Percentiles rank a stretch among this genome's conserved stretches.
These are phyloP conservation scores for Phrynosoma blainvillii DNA, from an alignment of 2,113 vertebrate species.

Conservation along the genomic window DNA sequence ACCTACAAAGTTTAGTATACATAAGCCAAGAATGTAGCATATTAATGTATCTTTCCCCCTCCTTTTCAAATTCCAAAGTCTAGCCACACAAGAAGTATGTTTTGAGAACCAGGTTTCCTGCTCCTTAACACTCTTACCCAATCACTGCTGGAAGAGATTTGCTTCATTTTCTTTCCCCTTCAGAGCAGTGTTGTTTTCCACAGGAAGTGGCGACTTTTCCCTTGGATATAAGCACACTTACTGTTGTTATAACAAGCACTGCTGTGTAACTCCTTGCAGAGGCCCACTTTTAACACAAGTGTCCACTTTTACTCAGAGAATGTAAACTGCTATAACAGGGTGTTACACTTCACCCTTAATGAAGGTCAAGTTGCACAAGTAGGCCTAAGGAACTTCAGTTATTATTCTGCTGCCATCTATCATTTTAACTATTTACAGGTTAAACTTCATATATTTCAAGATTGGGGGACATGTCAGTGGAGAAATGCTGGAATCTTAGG, in stretches of 20 bases:
- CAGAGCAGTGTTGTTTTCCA: slow-evolving; percentile 8
- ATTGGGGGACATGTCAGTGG: background rate
- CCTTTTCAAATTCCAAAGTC: slow-evolving; percentile 1
- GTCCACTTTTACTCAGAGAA: background rate
- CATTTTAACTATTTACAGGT: slow-evolving; percentile 54
- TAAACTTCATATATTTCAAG: slow-evolving; percentile 36
- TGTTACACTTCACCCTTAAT: background rate
- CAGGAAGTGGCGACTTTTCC: slow-evolving; percentile 14
- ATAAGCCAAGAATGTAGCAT: slow-evolving; percentile 14
- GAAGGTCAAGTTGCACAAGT: slow-evolving; percentile 39
- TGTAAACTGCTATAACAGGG: slow-evolving; percentile 19
- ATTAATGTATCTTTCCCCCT: background rate
- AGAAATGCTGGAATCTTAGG: slow-evolving; percentile 11
- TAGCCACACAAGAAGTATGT: slow-evolving; percentile 4
- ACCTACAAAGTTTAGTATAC: background rate
- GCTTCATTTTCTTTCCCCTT: slow-evolving; percentile 28
- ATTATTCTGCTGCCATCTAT: slow-evolving; percentile 47
- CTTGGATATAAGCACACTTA: slow-evolving; percentile 9
- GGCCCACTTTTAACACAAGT: slow-evolving; percentile 21
- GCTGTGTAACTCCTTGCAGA: slow-evolving; percentile 27
- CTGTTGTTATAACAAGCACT: slow-evolving; percentile 10
- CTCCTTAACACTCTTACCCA: background rate
- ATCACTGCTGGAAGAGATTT: slow-evolving; percentile 10
- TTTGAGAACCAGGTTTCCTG: slow-evolving; percentile 10
- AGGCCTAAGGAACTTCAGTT: slow-evolving; percentile 38